Conservation (phyloP, 2,888 invertebrate genomes). For the Nowickia ferox region DNA sequence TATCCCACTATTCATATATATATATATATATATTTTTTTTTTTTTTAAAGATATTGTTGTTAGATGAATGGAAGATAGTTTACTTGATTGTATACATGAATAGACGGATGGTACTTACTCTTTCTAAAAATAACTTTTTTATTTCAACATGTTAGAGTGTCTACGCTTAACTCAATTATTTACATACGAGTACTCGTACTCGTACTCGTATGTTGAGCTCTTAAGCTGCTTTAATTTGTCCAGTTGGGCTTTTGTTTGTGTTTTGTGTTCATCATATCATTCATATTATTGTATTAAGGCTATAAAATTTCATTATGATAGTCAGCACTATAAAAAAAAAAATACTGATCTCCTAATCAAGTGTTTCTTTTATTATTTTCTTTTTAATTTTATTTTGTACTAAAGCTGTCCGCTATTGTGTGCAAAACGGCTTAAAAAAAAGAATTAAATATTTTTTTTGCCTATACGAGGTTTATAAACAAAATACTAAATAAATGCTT, state of each 20-base stretch:
- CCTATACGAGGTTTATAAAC: background rate
- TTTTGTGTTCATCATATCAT: constrained; percentile 13
- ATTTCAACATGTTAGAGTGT: constrained; percentile 39
- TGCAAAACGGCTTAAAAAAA: background rate
- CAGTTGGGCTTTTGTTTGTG: background rate
- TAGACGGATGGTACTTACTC: constrained; percentile 26
- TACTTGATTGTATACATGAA: constrained; percentile 17
- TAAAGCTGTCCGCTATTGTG: background rate
- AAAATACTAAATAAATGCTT: too few relatives aligned
- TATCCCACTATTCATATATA: constrained; percentile 46
- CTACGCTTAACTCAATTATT: background rate
- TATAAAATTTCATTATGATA: constrained; percentile 61
- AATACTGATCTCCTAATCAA: constrained; percentile 57
- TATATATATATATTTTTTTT: too few relatives aligned
- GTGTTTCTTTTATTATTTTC: constrained; percentile 32
- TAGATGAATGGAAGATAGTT: constrained; percentile 15
- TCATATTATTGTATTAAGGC: constrained; percentile 50
- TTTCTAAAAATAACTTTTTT: constrained; percentile 43
- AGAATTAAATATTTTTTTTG: background rate
- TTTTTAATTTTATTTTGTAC: background rate
- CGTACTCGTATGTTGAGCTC: background rate
- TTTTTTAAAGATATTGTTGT: constrained; percentile 26
- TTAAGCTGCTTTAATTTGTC: constrained; percentile 19
- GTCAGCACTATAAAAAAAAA: constrained; percentile 24
- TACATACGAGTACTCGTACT: too few relatives aligned